phyloP scores from a whole-genome alignment of 2,797 vertebrate species.

The Premnoplex brunnescens region DNA sequence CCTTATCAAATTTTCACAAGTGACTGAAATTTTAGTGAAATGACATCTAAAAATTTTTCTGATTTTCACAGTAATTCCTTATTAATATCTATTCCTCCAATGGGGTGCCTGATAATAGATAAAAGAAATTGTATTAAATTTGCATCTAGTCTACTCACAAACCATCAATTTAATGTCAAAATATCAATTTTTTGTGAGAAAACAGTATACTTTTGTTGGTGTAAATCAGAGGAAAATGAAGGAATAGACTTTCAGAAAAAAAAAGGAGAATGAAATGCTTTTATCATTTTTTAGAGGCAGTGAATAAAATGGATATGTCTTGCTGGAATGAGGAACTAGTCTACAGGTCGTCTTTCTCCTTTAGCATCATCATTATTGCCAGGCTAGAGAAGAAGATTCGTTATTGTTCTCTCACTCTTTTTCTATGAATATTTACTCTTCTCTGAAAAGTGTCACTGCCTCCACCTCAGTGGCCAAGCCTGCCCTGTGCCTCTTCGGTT shows the following conservation, averaged over 20 bases:
- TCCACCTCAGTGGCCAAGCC: neutral
- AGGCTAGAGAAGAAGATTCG: neutral
- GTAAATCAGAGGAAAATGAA: neutral
- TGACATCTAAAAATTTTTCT: neutral
- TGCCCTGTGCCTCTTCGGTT: neutral
- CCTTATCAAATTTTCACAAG: neutral
- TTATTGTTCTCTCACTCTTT: neutral
- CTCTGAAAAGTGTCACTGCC: neutral
- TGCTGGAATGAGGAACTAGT: neutral
- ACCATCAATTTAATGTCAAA: neutral
- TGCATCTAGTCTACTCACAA: neutral
- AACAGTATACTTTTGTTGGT: neutral
- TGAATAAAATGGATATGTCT: neutral
- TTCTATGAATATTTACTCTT: neutral
- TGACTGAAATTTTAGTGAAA: neutral
- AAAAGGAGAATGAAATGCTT: neutral
- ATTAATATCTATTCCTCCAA: neutral
- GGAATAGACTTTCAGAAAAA: conserved; percentile 13
- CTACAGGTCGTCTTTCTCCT: neutral
- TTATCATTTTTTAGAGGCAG: neutral
- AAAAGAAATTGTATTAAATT: neutral
- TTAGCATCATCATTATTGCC: neutral
- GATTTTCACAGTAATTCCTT: neutral
- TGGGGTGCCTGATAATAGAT: neutral
- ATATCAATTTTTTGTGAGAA: neutral